Percentiles rank a stretch among this genome's conserved stretches.
These are phyloP conservation scores for Agrenia bidenticulata DNA, from an alignment of 2,888 invertebrate species.

Conservation along the genomic window DNA sequence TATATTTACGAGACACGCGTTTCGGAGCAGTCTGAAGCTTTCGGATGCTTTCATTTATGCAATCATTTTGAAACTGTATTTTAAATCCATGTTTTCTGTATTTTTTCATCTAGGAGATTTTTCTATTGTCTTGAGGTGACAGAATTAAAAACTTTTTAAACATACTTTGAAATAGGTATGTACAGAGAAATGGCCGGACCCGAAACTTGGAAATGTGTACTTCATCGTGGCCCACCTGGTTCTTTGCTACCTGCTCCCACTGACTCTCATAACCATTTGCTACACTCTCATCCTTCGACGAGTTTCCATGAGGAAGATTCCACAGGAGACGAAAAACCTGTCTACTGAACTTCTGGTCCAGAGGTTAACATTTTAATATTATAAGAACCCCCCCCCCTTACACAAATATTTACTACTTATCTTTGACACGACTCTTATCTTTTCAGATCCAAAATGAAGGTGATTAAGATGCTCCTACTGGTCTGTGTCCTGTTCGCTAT, in stretches of 20 bases:
- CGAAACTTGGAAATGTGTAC: conserved; percentile 58
- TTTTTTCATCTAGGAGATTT: background rate
- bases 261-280: conserved; percentile 60
- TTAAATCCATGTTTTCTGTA: background rate
- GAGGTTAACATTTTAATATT: no score
- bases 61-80: no score
- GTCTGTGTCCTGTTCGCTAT: conserved; percentile 62
- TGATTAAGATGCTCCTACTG: conserved; percentile 61
- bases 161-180: conserved; percentile 55
- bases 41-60: no score
- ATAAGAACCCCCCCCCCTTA: no score
- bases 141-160: background rate
- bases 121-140: no score
- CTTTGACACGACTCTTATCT: background rate
- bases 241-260: conserved; percentile 61
- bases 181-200: conserved; percentile 59
- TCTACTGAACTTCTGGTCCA: conserved; percentile 50
- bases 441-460: conserved; percentile 55
- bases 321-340: conserved; percentile 57
- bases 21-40: no score
- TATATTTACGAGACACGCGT: no score
- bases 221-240: conserved; percentile 61
- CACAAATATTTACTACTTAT: no score
- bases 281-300: conserved; percentile 61
- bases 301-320: conserved; percentile 58